Evolutionary conservation across 2,888 invertebrate genomes (phyloP), one percentile per base, ranked within the genome.

Genomic region (Leptinotarsa peninsularis): DNA sequence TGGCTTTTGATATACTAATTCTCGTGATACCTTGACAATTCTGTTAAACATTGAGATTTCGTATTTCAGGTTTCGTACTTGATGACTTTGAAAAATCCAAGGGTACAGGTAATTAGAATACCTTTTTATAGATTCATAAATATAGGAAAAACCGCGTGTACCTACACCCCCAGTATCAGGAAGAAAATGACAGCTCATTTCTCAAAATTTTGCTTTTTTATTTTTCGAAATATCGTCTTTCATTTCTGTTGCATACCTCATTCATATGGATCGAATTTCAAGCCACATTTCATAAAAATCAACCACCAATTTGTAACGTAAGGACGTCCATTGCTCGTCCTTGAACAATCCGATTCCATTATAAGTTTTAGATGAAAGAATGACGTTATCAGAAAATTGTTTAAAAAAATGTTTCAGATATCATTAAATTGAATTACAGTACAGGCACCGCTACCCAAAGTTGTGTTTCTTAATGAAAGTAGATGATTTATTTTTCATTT

Each of bases 1-100:
- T 18, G 5, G 18, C 13, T 54, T 18, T 18, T 18, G n/a, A n/a
- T 7, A 54, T 54, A 18, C 18, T 18, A 58, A 58, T 58, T 15
- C 23, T 23, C 15, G 15, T 23, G 15, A 23, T 14, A 21, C 58
- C 27, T 17, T 15, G 23, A 58, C 58, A 58, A 23, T 58, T 58
- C 58, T 23, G 23, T 58, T 43, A 63, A 63, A 63, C 63, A 63
- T 3, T 63, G 63, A 63, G 63, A 63, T 63, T 63, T 63, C 63
- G 63, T n/a, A 33, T 63, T 63, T 63, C 63, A 63, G 63, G 63
- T 63, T 63, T 63, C 63, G 63, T 63, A 63, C 63, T 63, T 43
- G 63, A 63, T 43, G 63, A 63, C 43, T 63, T 33, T 18, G 63
- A 63, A 63, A 63, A 63, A 43, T 63, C 43, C 63, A 63, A 63